Base-by-base conservation (phyloP, 2,888 invertebrate genomes). In the Ormyrus labotus region DNA sequence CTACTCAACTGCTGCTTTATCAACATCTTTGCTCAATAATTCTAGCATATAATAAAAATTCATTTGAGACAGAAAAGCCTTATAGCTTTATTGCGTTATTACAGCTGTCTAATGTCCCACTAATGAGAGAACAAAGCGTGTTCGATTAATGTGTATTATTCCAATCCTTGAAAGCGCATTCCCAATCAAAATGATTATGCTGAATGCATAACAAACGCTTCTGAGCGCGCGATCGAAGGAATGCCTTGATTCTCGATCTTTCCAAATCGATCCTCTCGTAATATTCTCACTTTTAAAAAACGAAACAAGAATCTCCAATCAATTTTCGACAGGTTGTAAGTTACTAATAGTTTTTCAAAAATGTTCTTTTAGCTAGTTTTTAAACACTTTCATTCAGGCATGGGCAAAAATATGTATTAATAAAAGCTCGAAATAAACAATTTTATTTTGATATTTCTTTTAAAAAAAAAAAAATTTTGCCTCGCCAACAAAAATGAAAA, bases 51-150 rank as follows among this genome's bases (percentile, higher is more conserved):
- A 61, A 51, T 68, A 8, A 61, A 68, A 53, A 60, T 68, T 67
- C 57, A 19, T 13, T 61, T 50, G 13, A 34, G 34, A 34, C 8
- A 58, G 51, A 72, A 60, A 74, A 69, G 73, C 79, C 69, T 57
- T 57, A 34, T 34, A 10, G 34, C 78, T 79, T 77, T 81, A 78
- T 83, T 83, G 77, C 70, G 78, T 65, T 13, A 58, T 71, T n/a
- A 60, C 65, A 64, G 13, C 65, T 13, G 65, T 11, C 65, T 71
- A 58, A 11, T 71, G 34, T 34, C 53, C 13, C 72, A 78, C 72
- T 77, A 81, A 81, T 71, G 64, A 69, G 57, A 74, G 67, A 82
- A 82, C 71, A 77, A 83, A 82, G 83, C 83, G 83, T 83, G 81
- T 83, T 76, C 50, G 57, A 45, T 61, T 70, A 53, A 67, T 76